Percentiles rank a stretch among this genome's conserved stretches.
These are phyloP conservation scores for Rhinoderma darwinii DNA, from an alignment of 2,113 vertebrate species.

Conservation along the genomic window DNA sequence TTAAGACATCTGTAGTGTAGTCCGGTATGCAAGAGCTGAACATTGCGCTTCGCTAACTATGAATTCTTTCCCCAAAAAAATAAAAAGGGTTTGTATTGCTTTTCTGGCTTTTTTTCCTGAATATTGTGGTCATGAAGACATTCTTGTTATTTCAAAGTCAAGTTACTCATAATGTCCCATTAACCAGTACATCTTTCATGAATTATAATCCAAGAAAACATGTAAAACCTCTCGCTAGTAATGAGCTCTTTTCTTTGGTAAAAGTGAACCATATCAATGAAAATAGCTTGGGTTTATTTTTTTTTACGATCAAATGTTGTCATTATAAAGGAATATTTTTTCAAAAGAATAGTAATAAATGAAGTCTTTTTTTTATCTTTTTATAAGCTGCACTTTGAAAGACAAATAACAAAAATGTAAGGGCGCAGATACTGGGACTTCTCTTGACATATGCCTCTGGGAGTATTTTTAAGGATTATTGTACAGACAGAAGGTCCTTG, in stretches of 20 bases:
- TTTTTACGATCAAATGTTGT: conserved; percentile 31
- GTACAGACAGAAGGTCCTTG: conserved; percentile 48
- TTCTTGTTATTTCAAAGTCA: conserved; percentile 26
- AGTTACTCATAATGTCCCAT: conserved; percentile 1
- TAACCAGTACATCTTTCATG: conserved; percentile 38
- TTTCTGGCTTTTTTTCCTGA: neutral
- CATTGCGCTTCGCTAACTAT: neutral
- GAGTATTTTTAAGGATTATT: conserved; percentile 50
- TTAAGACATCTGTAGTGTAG: neutral
- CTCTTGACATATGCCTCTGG: conserved; percentile 46
- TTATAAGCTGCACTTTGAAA: conserved; percentile 22
- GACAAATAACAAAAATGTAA: conserved; percentile 35
- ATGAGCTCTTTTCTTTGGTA: conserved; percentile 34
- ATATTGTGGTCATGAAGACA: neutral
- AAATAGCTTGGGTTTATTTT: conserved; percentile 37
- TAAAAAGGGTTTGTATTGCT: neutral
- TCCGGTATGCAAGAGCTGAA: neutral
- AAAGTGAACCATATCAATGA: conserved; percentile 42
- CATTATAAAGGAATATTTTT: conserved; percentile 39
- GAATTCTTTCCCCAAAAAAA: neutral
- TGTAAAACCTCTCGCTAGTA: neutral
- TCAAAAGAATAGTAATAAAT: conserved; percentile 43
- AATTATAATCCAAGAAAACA: conserved; percentile 41
- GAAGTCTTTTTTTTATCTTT: conserved; percentile 19
- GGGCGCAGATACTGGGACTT: conserved; percentile 29